Evolutionary conservation across 2,797 vertebrate species (phyloP).

Genomic region (Pantherophis alleghaniensis): DNA sequence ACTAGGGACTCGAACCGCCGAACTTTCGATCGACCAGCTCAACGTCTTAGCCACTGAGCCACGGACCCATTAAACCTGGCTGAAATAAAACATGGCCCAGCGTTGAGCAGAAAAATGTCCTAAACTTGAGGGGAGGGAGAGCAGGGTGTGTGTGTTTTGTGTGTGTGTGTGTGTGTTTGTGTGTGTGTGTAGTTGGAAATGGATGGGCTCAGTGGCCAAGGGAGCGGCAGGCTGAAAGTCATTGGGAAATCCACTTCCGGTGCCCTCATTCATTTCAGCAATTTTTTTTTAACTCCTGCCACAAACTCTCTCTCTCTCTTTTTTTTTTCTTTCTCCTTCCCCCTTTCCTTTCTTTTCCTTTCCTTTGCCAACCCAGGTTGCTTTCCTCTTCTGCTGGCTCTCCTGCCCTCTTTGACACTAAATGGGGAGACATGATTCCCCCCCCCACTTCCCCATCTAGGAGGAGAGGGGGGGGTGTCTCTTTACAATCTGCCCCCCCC

Average conservation of each 20-base stretch:
- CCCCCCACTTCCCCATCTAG: neutral
- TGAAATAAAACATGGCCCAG: too few species aligned
- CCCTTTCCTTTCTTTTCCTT: neutral
- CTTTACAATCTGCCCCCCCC: neutral
- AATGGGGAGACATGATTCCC: neutral
- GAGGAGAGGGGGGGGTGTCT: too few species aligned
- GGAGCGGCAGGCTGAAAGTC: constrained; percentile 30
- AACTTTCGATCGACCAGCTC: too few species aligned
- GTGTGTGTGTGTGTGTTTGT: too few species aligned
- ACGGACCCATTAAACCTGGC: too few species aligned
- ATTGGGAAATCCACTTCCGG: constrained; percentile 68
- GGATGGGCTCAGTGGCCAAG: constrained; percentile 51
- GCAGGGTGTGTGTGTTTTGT: too few species aligned
- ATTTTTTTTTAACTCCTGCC: constrained; percentile 69
- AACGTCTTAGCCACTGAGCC: too few species aligned
- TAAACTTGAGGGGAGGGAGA: neutral
- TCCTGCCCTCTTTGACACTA: neutral
- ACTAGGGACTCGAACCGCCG: too few species aligned
- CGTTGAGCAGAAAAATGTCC: neutral
- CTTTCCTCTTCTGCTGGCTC: neutral
- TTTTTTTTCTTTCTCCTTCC: too few species aligned
- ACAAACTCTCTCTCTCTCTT: constrained; percentile 23
- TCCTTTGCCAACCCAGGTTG: too few species aligned
- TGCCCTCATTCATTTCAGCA: constrained; percentile 64
- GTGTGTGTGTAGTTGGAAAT: constrained; percentile 39